A percentile compares a stretch with the other conserved stretches of the same genome.
These are phyloP conservation scores for Uloborus plumipes DNA, from an alignment of 2,888 invertebrate genomes.

Conservation along the genomic window DNA sequence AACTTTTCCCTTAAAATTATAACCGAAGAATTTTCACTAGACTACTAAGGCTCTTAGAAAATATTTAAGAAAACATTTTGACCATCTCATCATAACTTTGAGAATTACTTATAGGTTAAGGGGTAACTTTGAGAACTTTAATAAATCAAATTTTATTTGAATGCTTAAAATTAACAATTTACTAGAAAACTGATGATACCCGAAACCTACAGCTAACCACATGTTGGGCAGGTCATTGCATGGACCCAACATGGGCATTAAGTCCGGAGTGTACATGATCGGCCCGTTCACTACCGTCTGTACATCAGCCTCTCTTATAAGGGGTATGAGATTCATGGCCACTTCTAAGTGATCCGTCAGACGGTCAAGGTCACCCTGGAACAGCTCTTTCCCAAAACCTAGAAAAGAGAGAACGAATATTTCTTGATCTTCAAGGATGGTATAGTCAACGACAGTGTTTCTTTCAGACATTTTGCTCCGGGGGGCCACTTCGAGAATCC, in stretches of 20 bases:
- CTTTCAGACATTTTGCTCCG: no score
- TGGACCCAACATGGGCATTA: slow-evolving; percentile 72
- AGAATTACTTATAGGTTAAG: no score
- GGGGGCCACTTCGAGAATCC: no score
- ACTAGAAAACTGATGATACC: slow-evolving; percentile 67
- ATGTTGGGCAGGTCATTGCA: slow-evolving; percentile 69
- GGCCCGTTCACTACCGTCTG: slow-evolving; percentile 71
- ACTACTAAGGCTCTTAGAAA: no score
- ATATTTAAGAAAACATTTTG: no score
- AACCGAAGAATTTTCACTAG: no score
- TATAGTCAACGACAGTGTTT: no score
- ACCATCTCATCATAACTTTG: no score
- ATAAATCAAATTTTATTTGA: no score
- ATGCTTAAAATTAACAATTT: neutral
- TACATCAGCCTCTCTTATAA: slow-evolving; percentile 69
- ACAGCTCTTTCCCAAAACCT: slow-evolving; percentile 72
- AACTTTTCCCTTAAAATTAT: no score
- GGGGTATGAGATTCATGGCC: slow-evolving; percentile 71
- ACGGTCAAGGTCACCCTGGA: slow-evolving; percentile 70
- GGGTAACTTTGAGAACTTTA: no score
- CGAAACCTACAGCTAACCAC: slow-evolving; percentile 71
- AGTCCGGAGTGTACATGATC: slow-evolving; percentile 72
- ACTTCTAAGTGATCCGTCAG: slow-evolving; percentile 69
- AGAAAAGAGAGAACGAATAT: neutral
- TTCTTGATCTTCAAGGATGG: no score